Percentiles rank a stretch among this genome's conserved stretches.
Evolutionary conservation across 2,888 invertebrate species (phyloP).

Genomic region (Apotomis turbidana): DNA sequence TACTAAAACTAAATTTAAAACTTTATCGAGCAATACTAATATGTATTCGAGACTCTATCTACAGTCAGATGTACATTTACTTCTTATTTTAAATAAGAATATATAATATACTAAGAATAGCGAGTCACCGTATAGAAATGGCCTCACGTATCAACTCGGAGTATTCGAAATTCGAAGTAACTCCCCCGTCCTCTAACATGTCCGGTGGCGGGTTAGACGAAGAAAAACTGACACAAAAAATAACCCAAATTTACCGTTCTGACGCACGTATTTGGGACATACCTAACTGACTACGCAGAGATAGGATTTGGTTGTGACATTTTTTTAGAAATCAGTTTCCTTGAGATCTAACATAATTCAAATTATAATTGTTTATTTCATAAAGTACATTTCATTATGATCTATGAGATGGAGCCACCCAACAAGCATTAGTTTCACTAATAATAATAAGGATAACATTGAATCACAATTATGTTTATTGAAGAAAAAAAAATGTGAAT

Average conservation of each 20-base stretch:
- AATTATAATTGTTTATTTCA: no score
- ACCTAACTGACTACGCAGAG: constrained; percentile 44
- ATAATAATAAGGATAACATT: no score
- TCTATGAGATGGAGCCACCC: no score
- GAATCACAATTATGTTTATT: no score
- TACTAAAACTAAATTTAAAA: no score
- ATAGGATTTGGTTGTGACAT: background rate
- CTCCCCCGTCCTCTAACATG: constrained; percentile 41
- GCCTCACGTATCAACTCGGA: constrained; percentile 57
- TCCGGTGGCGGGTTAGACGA: constrained; percentile 35
- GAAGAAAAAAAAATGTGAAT: no score
- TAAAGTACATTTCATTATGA: no score
- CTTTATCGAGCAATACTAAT: no score
- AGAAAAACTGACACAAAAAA: constrained; percentile 49
- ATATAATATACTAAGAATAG: constrained; percentile 45
- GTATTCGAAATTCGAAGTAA: constrained; percentile 42
- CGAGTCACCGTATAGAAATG: constrained; percentile 53
- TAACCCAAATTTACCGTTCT: constrained; percentile 48
- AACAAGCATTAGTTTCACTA: no score
- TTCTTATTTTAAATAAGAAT: background rate
- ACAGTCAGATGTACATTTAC: no score
- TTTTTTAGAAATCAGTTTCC: constrained; percentile 27
- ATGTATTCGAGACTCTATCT: no score
- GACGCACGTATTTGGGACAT: constrained; percentile 56
- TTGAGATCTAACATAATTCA: background rate